Evolutionary conservation across 2,113 vertebrate genomes (phyloP), one percentile per base, ranked within the genome.

Genomic region (Lichenostomus cassidix): DNA sequence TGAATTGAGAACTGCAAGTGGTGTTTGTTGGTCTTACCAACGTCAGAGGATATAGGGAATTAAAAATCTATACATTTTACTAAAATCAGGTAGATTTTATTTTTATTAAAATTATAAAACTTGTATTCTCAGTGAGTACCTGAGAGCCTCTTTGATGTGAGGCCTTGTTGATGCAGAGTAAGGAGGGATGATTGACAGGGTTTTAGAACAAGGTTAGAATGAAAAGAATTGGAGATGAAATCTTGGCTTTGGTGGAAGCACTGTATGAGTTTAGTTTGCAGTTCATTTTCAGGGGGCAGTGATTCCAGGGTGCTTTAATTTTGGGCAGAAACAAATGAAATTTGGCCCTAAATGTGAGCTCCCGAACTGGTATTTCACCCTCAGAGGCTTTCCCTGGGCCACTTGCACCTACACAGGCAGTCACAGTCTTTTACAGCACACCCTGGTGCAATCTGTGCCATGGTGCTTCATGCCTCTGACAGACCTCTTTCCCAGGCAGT

Each of bases 391-490:
- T 27, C 41, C 21, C 5, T 21, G 68, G 33, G 44, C 50, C 12
- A 21, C 39, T 46, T 75, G 42, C 2, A 19, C 64, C 27, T 63
- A 22, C 33, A 4, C 35, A 39, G 47, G 21, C 67, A 64, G 41
- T 60, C 37, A 3, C 9, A 28, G 15, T 46, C 33, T 49, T 19
- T 35, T 22, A 6, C 17, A 80, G 25, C 14, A 23, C 25, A 5
- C 25, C n/a, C 37, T 12, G 39, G 23, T 55, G 22, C 1, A 2
- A 1, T 8, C 31, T 25, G 21, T 60, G n/a, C n/a, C 10, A 3
- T 6, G 1, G 7, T 46, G 25, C 55, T 74, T 64, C 27, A 1
- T 20, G 19, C 39, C 42, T 79, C 33, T 20, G 35, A 55, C 44
- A 55, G 42, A 11, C 22, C 47, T 47, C 18, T 25, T 73, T 81